These are phyloP conservation scores for Portunus trituberculatus DNA, from an alignment of 1,140 invertebrate species.

Conservation along the genomic window DNA sequence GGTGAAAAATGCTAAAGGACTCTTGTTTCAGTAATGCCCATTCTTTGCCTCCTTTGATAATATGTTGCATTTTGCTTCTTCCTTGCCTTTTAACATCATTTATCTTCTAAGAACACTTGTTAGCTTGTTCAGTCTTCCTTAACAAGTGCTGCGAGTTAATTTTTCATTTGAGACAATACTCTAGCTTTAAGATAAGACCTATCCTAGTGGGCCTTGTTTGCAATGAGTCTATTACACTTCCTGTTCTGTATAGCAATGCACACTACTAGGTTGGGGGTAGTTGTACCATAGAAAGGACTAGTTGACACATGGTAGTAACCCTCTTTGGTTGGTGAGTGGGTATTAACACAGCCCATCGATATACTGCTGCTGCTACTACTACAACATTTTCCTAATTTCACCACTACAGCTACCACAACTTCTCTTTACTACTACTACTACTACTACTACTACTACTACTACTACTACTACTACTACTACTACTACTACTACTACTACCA, in stretches of 20 bases:
- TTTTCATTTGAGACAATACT: not conserved
- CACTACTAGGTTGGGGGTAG: not conserved
- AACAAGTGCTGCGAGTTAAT: not conserved
- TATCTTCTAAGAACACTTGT: not conserved
- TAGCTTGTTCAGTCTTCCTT: not conserved
- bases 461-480: not conserved
- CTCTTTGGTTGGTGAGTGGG: not conserved
- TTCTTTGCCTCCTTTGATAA: not conserved
- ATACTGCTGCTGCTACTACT: not conserved
- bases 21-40: not conserved
- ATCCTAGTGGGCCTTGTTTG: not conserved
- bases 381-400: too few relatives aligned
- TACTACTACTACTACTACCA: not conserved
- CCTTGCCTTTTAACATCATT: not conserved
- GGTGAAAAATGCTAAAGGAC: too few relatives aligned
- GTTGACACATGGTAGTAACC: conserved; percentile 8
- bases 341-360: not conserved
- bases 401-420: too few relatives aligned
- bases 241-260: not conserved
- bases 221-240: not conserved
- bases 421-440: too few relatives aligned
- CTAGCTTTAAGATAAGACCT: not conserved
- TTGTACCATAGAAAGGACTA: conserved; percentile 2
- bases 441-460: not conserved
- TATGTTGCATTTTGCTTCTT: not conserved